phyloP scores from a whole-genome alignment of 2,888 invertebrate genomes.

The Bimastos eiseni region DNA sequence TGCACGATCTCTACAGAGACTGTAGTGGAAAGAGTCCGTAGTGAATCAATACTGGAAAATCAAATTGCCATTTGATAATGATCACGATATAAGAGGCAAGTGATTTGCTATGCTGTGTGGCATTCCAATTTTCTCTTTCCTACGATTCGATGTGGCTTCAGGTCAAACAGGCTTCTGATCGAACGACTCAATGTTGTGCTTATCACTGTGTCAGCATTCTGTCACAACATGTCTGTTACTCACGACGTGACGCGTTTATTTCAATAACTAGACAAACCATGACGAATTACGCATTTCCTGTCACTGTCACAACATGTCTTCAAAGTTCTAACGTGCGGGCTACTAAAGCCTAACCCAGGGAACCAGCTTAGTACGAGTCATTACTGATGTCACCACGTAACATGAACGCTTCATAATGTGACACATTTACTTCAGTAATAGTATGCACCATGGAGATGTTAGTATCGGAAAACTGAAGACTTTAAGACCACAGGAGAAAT shows the following conservation, averaged over 20 bases:
- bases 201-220: background rate
- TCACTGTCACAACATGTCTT: too few relatives aligned
- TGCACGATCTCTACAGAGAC: background rate
- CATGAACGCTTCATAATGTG: too few relatives aligned
- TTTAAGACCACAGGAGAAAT: background rate
- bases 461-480: background rate
- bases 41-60: background rate
- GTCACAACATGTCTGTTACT: background rate
- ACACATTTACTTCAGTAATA: too few relatives aligned
- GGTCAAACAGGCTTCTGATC: background rate
- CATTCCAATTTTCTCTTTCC: background rate
- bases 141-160: background rate
- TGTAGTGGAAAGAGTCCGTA: background rate
- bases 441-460: background rate
- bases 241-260: background rate
- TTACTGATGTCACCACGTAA: too few relatives aligned
- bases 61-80: background rate
- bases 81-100: slow-evolving; percentile 4
- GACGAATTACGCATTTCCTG: too few relatives aligned
- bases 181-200: background rate
- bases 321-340: too few relatives aligned
- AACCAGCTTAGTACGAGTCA: too few relatives aligned
- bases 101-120: slow-evolving; percentile 5
- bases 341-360: too few relatives aligned
- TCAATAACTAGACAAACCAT: background rate